Evolutionary conservation across 2,797 vertebrate species (phyloP), one percentile per base, ranked within the genome.

Genomic region (Sciurus vulgaris): DNA sequence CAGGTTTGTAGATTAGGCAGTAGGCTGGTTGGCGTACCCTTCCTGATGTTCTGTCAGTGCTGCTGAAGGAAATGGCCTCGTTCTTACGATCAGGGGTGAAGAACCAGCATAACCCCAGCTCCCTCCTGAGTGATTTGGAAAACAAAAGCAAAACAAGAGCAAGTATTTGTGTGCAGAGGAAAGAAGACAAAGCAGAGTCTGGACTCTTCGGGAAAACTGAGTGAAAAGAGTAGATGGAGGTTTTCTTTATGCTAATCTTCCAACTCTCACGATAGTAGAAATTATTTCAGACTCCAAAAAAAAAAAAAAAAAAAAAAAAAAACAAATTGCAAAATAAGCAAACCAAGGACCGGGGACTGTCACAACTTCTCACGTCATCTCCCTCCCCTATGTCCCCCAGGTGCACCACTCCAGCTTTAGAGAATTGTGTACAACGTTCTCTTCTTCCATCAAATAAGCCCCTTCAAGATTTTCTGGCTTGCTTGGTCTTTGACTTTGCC

Each of bases 271-370:
- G 3, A 56, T 70, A 59, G 51, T 47, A 11, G 30, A 47, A 44
- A 67, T 94, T 28, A 70, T 61, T 94, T 87, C 67, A 65, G 67
- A 89, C 47, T 51, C 11, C 73, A n/a, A n/a, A n/a, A n/a, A n/a
- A n/a, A n/a, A n/a, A n/a, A n/a, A n/a, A n/a, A n/a, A n/a, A n/a
- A n/a, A n/a, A n/a, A n/a, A n/a, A n/a, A n/a, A 28, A 78, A 54
- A 47, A 49, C 18, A 33, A 18, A 14, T n/a, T 47, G 35, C 47
- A 84, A 56, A 67, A 28, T 78, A n/a, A 96, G 41, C 38, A 51
- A 15, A 11, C 3, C 14, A 18, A 26, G 67, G 41, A 1, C 41
- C 30, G 49, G 7, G 41, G 1, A 13, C 4, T 30, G 30, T 56
- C 24, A 49, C 41, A 59, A 1, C 26, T 86, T 61, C 47, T 47